Base-by-base conservation (phyloP, 1,140 invertebrate species). In the Neodiprion pinetum region DNA sequence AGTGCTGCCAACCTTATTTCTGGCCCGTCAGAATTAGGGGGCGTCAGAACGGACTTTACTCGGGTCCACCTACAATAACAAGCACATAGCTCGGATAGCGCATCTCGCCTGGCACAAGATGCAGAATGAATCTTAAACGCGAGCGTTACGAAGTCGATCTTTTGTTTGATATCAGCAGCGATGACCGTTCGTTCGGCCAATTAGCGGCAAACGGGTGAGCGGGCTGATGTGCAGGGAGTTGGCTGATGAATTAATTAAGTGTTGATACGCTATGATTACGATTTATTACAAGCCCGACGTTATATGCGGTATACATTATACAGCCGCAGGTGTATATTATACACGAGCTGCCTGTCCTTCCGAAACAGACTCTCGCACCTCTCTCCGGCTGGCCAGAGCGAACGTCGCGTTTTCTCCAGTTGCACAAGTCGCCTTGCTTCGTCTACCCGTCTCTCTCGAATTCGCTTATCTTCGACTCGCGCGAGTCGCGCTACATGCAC, bases 221-320 rank as follows among this genome's bases (percentile, higher is more conserved):
- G 5, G 53, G n/a, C 53, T 61, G 53, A 12, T 61, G 53, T 61
- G n/a, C 53, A 61, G 53, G 11, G 28, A 40, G 28, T 40, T 40
- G 5, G 53, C n/a, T 17, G 53, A 5, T 61, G 53, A 61, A 61
- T 61, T 61, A 61, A 61, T 61, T 61, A 61, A 17, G 53, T 61
- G 53, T 61, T 61, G 53, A 61, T 61, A 61, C 53, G 53, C 53
- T 61, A 61, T 61, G 9, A 61, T 61, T 61, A 61, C 53, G 53
- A 17, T 61, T 61, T 61, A 61, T 61, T 61, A 61, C 53, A 40
- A 40, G 28, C 28, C 28, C 28, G 5, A 40, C 28, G 28, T 40
- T 40, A 40, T 40, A 40, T 21, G 17, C 28, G 28, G 28, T 40
- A 61, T 61, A 61, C 11, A 61, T 61, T 61, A 61, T 61, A 61